Percentiles rank a stretch among this genome's conserved stretches.
phyloP scores from a whole-genome alignment of 92 coral and sea anemone genomes.

The Anthopleura xanthogrammica region DNA sequence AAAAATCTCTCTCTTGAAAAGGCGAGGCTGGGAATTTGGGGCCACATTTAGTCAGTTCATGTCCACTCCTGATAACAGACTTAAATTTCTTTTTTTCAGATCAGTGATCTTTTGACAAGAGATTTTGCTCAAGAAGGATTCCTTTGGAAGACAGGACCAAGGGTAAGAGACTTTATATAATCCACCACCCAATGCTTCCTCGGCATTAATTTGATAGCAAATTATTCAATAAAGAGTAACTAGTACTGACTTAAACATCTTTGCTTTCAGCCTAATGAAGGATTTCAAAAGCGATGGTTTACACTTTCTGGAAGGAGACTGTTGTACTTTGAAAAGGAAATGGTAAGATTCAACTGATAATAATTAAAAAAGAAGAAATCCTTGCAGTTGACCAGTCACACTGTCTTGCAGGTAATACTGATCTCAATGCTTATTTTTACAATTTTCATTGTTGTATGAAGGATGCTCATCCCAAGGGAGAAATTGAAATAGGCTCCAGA shows the following conservation, averaged over 20 bases:
- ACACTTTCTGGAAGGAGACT: conserved; percentile 81
- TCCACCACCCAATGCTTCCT: neutral
- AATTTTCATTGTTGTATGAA: neutral
- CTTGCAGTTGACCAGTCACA: no score
- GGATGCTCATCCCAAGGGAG: conserved; percentile 89
- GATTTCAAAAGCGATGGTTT: conserved; percentile 82
- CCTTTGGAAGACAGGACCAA: conserved; percentile 77
- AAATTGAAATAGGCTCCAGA: conserved; percentile 73
- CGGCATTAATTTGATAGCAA: no score
- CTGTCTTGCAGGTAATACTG: neutral
- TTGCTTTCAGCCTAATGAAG: conserved; percentile 50
- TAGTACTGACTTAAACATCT: neutral
- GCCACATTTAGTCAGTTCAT: no score
- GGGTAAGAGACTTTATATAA: conserved; percentile 41
- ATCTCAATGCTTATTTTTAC: neutral
- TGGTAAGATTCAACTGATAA: conserved; percentile 44
- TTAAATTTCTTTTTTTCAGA: conserved; percentile 11
- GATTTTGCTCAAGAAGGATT: conserved; percentile 78
- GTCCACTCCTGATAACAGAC: no score
- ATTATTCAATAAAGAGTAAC: no score
- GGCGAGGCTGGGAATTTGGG: no score
- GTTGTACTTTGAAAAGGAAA: conserved; percentile 63
- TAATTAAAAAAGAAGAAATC: neutral
- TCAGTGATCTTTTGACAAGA: conserved; percentile 47
- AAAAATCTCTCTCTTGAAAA: no score